Conservation (phyloP, 2,113 vertebrate genomes). For the Planiliza haematocheilus region DNA sequence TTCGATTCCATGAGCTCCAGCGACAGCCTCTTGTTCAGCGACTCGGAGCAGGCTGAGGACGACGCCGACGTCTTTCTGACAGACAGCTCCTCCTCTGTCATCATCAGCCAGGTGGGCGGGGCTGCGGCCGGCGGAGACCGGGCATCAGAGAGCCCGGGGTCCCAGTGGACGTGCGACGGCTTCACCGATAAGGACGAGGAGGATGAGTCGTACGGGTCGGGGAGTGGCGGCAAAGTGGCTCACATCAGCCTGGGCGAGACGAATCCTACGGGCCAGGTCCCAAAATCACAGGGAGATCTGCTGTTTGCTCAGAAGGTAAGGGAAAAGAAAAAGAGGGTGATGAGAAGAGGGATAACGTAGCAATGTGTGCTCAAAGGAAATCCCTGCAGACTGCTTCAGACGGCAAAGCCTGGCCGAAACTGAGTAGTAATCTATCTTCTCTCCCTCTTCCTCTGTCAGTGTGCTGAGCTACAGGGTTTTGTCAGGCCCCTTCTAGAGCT, state of each 20-base stretch:
- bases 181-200: conserved; percentile 70
- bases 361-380: conserved; percentile 27
- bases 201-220: conserved; percentile 50
- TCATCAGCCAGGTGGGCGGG: conserved; percentile 25
- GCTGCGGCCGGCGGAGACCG: background rate
- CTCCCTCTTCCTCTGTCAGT: conserved; percentile 79
- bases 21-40: conserved; percentile 80
- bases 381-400: conserved; percentile 38
- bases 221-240: conserved; percentile 24
- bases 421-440: conserved; percentile 59
- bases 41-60: conserved; percentile 79
- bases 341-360: conserved; percentile 18
- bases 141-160: conserved; percentile 65
- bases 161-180: conserved; percentile 72
- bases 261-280: background rate
- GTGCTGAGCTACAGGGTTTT: conserved; percentile 91
- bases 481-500: conserved; percentile 89
- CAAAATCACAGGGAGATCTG: conserved; percentile 83
- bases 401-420: conserved; percentile 12
- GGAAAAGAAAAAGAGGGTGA: background rate
- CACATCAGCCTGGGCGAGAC: background rate
- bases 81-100: conserved; percentile 67
- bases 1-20: conserved; percentile 81
- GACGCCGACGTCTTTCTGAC: conserved; percentile 85
- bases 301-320: conserved; percentile 92